These are phyloP conservation scores for Drosophila pseudoananassae DNA, from an alignment of 1,140 invertebrate species.

Conservation along the genomic window DNA sequence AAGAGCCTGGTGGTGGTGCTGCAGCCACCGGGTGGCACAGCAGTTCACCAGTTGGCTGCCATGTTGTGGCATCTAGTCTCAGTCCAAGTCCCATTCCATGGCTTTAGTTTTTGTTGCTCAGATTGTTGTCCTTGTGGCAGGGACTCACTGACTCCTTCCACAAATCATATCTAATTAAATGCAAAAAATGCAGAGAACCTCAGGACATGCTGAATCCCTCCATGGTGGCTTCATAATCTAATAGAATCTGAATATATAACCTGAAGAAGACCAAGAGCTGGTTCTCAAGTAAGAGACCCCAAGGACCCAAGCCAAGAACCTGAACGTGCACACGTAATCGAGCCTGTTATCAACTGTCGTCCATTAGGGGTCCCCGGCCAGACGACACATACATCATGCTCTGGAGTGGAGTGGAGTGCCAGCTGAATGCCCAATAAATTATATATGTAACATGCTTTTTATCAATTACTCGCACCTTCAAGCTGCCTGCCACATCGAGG, in stretches of 20 bases:
- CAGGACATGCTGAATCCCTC: conserved; percentile 4
- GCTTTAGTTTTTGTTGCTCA: conserved; percentile 36
- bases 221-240: conserved; percentile 38
- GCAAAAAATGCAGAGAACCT: neutral
- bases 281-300: conserved; percentile 10
- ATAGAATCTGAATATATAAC: conserved; percentile 37
- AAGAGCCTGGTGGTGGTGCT: conserved; percentile 34
- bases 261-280: neutral
- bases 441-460: conserved; percentile 51
- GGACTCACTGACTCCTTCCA: neutral
- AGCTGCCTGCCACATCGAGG: conserved; percentile 28
- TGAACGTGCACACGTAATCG: neutral
- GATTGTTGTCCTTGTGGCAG: conserved; percentile 40
- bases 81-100: neutral
- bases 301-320: neutral
- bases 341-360: conserved; percentile 41
- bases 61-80: conserved; percentile 14
- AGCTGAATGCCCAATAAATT: conserved; percentile 45
- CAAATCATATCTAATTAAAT: too few relatives aligned
- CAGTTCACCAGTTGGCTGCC: conserved; percentile 46
- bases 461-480: conserved; percentile 54
- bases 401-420: conserved; percentile 1
- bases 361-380: conserved; percentile 24
- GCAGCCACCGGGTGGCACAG: conserved; percentile 22
- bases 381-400: conserved; percentile 23